Conservation (phyloP, 1,140 invertebrate species). For the Monomorium pharaonis region DNA sequence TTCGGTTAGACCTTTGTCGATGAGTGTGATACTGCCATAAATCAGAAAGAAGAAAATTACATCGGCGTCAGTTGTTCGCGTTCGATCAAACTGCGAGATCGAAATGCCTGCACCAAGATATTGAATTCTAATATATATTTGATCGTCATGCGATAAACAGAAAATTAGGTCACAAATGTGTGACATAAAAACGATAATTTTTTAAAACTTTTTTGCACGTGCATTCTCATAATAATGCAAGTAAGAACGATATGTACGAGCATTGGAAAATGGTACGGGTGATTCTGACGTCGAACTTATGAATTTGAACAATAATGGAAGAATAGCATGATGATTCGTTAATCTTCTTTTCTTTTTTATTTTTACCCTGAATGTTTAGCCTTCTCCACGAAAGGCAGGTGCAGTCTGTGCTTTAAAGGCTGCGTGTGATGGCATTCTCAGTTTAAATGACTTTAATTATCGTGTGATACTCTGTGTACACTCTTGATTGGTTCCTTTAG, state of each 20-base stretch:
- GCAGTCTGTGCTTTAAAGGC: slow-evolving; percentile 34
- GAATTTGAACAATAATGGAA: slow-evolving; percentile 8
- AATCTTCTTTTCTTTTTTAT: not conserved
- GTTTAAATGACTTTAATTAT: slow-evolving; percentile 22
- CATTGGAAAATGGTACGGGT: slow-evolving; percentile 18
- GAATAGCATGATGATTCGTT: not conserved
- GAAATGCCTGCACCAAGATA: slow-evolving; percentile 7
- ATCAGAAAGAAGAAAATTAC: slow-evolving; percentile 1
- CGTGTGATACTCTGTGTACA: not conserved
- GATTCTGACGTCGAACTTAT: not conserved
- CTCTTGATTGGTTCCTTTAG: slow-evolving; percentile 17
- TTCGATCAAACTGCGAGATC: not conserved
- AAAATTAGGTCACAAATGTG: slow-evolving; percentile 25
- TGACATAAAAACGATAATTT: not conserved
- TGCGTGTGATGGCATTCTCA: slow-evolving; percentile 4
- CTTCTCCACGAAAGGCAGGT: slow-evolving; percentile 16
- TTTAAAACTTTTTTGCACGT: not conserved
- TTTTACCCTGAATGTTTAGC: slow-evolving; percentile 57
- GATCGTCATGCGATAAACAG: not conserved
- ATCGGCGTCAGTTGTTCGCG: not conserved
- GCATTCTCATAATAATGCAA: not conserved
- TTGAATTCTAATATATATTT: not conserved
- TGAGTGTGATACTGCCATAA: not conserved
- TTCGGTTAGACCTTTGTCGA: not conserved
- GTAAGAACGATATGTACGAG: not conserved